Base-by-base conservation (phyloP, 1,140 invertebrate genomes). In the Hylyphantes graminicola region DNA sequence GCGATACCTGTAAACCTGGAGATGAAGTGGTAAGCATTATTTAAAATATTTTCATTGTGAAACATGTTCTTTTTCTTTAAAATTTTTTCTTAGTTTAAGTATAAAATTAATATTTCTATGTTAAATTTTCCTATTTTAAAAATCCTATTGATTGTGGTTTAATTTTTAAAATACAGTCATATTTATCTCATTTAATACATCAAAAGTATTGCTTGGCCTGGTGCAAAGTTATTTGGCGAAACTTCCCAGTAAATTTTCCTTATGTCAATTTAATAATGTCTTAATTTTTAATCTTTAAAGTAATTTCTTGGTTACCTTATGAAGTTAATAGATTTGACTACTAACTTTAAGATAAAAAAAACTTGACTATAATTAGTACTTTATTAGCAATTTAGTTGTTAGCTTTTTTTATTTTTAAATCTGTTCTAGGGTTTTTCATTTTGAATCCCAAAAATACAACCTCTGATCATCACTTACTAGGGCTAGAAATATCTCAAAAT, bases 1-100 rank as follows among this genome's bases (percentile, higher is more conserved):
- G 97, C 87, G 98, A 99, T 90, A 92, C 94, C 8, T 98, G 97
- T 88, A 99, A 99, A 90, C 98, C 98, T 2, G 98, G 98, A 0
- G 98, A 99, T 91, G 98, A 99, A 91, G 94, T 99, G 82, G 98
- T 92, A 88, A 84, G 82, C 77, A 7, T 59, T 74, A 13, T 53
- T 63, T 61, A 10, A 7, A 7, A 19, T 19, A n/a, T 51, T 70
- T 51, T 12, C 12, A n/a, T 70, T 53, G 6, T 70, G 21, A 51
- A 48, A 13, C 21, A 15, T 70, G 67, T 35, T 6, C 12, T 10
- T 70, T 12, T 10, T 13, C 35, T 65, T 65, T 65, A 65, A 65
- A 15, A 65, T 21, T 35, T 11, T 17, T 15, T 70, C 12, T 53
- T 53, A 35, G 17, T n/a, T n/a, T n/a, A 61, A 61, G 6, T 61